Percentiles rank a stretch among this genome's conserved stretches.
phyloP scores from a whole-genome alignment of 1,140 invertebrate species.

The Drosophila aff. region DNA sequence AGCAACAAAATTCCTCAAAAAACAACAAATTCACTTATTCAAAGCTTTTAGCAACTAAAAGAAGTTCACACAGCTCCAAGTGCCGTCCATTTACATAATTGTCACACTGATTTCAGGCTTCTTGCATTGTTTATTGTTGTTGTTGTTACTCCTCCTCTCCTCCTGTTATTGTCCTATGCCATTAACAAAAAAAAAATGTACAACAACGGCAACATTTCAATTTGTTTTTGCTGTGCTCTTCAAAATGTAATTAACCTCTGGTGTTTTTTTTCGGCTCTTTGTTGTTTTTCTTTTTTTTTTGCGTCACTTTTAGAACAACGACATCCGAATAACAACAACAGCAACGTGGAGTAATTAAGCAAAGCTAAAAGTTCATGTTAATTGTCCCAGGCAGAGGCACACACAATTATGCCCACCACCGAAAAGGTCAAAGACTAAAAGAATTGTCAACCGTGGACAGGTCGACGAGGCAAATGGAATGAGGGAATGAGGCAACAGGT shows the following conservation, averaged over 20 bases:
- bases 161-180: conserved; percentile 46
- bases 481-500: neutral
- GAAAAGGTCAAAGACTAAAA: conserved; percentile 80
- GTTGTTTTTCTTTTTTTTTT: conserved; percentile 40
- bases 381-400: conserved; percentile 65
- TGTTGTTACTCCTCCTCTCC: neutral
- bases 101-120: conserved; percentile 70
- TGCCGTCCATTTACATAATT: conserved; percentile 81
- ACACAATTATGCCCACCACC: conserved; percentile 52
- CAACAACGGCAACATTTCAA: conserved; percentile 61
- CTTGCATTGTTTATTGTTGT: conserved; percentile 24
- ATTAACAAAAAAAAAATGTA: conserved; percentile 48
- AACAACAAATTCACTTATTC: conserved; percentile 67
- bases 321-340: conserved; percentile 22
- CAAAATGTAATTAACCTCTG: conserved; percentile 80
- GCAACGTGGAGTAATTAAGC: conserved; percentile 76
- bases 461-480: conserved; percentile 13
- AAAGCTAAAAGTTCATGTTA: conserved; percentile 84
- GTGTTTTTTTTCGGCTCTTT: conserved; percentile 46
- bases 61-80: conserved; percentile 60
- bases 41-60: conserved; percentile 44
- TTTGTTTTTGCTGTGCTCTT: conserved; percentile 70
- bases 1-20: neutral
- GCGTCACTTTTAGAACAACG: conserved; percentile 79
- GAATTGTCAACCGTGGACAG: conserved; percentile 78